Evolutionary conservation across 37 sponge, comb jelly and placozoan species (phyloP).

Genomic region (Aplysina aerophoba): DNA sequence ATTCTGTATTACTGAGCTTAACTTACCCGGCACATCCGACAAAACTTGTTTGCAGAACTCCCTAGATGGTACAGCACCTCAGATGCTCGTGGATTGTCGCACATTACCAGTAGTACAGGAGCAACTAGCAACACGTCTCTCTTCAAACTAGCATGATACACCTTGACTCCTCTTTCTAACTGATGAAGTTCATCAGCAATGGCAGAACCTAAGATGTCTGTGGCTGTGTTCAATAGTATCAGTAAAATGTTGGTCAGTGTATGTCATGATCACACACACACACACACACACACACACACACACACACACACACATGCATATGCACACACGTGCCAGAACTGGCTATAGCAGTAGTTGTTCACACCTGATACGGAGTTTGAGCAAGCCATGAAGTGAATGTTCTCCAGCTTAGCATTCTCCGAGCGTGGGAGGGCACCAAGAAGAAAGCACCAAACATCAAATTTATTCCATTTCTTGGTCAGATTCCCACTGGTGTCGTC

Average conservation of each 20-base stretch:
- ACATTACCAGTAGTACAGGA: conserved; percentile 37
- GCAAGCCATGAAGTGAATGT: conserved; percentile 26
- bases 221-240: no score
- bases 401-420: conserved; percentile 7
- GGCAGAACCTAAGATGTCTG: not conserved
- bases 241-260: no score
- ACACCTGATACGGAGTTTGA: conserved; percentile 25
- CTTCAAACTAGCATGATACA: conserved; percentile 35
- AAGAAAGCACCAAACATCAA: conserved; percentile 28
- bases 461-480: conserved; percentile 44
- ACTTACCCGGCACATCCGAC: conserved; percentile 54
- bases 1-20: not conserved
- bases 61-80: conserved; percentile 46
- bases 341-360: not conserved
- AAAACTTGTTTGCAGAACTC: conserved; percentile 34
- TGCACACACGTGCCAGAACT: no score
- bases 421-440: conserved; percentile 28
- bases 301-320: not conserved
- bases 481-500: conserved; percentile 40
- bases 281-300: no score
- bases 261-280: no score
- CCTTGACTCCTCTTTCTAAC: conserved; percentile 13
- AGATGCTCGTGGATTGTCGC: conserved; percentile 48
- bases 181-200: conserved; percentile 25
- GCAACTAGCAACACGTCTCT: conserved; percentile 35